Base-by-base conservation (phyloP, 1,140 invertebrate species). In the Drosophila micromelanica region DNA sequence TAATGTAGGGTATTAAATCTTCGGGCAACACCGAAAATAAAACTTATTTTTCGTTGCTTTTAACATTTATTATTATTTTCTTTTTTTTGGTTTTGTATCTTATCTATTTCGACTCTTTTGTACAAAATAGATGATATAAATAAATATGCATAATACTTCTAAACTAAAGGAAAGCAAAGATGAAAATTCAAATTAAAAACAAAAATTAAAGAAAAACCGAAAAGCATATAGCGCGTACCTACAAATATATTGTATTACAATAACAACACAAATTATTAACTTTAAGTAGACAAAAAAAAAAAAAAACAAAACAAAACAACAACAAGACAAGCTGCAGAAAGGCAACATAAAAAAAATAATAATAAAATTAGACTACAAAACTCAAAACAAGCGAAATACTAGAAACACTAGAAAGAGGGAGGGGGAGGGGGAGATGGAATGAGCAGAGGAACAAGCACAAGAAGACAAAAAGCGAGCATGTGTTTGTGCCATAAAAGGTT, bases 401-500 rank as follows among this genome's bases (percentile, higher is more conserved):
- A 51, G 32, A 65, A 57, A 65, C 45, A 35, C 56, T 68, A 61
- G 38, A 42, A 37, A 40, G 42, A 7, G 20, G 48, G 37, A 54
- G 7, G n/a, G n/a, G n/a, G n/a, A n/a, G n/a, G n/a, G n/a, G n/a
- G n/a, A n/a, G n/a, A n/a, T n/a, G n/a, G n/a, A n/a, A n/a, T n/a
- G n/a, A n/a, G n/a, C n/a, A n/a, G n/a, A n/a, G n/a, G n/a, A n/a
- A n/a, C n/a, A n/a, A 32, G 54, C 38, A 13, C 12, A 54, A 61
- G 48, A 67, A 60, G 64, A 73, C 56, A 69, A 73, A 86, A 85
- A 80, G 81, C 74, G 70, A 81, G 81, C 81, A 85, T 85, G 81
- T 86, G 81, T 81, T 81, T 75, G 81, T 64, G 67, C 82, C 82
- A 86, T 81, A 86, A 86, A 86, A 86, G 81, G 81, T 86, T 86